phyloP scores from a whole-genome alignment of 2,113 vertebrate genomes.

The Alectura lathami region DNA sequence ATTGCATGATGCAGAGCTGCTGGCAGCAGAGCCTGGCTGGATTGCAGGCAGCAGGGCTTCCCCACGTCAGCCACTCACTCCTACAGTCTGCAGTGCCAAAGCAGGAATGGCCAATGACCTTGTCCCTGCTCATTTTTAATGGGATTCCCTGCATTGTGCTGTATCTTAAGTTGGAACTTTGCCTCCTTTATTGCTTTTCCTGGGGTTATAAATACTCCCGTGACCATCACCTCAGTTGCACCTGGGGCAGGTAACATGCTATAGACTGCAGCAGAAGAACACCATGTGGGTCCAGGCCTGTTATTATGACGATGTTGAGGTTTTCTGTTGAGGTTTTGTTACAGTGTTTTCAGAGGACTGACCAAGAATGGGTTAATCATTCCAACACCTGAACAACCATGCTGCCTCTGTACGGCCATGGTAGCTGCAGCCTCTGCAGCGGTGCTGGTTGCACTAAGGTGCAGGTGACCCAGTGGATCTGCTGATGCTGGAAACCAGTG shows the following conservation, averaged over 20 bases:
- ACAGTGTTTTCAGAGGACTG: not conserved
- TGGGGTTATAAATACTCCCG: not conserved
- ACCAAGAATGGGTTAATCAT: rapidly evolving
- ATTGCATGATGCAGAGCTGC: not conserved
- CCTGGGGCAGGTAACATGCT: not conserved
- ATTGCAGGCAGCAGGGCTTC: not conserved
- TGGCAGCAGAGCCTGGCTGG: not conserved
- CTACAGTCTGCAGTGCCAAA: not conserved
- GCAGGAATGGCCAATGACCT: not conserved
- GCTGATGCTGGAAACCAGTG: not conserved
- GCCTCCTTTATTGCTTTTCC: not conserved
- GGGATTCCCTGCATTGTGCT: not conserved
- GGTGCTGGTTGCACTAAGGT: rapidly evolving
- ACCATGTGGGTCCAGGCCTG: not conserved
- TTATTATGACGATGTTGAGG: not conserved
- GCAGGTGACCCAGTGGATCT: not conserved
- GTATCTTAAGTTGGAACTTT: slow-evolving; percentile 2
- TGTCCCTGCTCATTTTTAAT: not conserved
- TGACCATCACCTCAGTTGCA: not conserved
- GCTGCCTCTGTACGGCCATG: rapidly evolving
- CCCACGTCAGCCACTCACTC: not conserved
- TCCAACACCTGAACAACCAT: not conserved
- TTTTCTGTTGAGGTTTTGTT: not conserved
- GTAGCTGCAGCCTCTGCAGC: not conserved
- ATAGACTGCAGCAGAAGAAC: not conserved